Evolutionary conservation across 1,140 invertebrate species (phyloP).

Genomic region (Pseudomyrmex gracilis): DNA sequence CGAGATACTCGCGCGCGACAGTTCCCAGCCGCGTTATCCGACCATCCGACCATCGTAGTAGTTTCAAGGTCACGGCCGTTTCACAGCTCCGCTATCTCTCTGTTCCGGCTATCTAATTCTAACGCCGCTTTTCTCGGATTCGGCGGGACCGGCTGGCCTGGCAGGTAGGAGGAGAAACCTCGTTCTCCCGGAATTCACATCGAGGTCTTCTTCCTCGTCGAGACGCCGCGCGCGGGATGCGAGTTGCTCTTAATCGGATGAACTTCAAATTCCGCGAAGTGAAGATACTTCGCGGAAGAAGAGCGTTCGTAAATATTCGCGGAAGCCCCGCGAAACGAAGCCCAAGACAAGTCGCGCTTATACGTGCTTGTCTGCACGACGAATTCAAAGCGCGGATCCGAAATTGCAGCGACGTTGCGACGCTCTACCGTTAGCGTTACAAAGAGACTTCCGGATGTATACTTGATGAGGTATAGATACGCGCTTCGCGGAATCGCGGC

Average conservation of each 20-base stretch:
- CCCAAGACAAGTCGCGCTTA: slow-evolving; percentile 20
- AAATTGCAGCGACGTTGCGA: not conserved
- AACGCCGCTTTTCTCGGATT: slow-evolving; percentile 60
- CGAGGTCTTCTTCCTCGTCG: slow-evolving; percentile 44
- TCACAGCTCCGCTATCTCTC: slow-evolving; percentile 14
- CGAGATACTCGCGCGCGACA: slow-evolving; percentile 21
- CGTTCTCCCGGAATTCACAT: slow-evolving; percentile 40
- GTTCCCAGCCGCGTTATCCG: not conserved
- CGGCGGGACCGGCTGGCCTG: slow-evolving; percentile 26
- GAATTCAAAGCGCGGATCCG: slow-evolving; percentile 12
- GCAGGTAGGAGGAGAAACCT: slow-evolving; percentile 3
- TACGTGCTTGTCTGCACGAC: not conserved
- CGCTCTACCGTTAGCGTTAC: not conserved
- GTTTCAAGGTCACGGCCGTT: slow-evolving; percentile 46
- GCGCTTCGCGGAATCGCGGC: slow-evolving; percentile 51
- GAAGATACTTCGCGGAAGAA: slow-evolving; percentile 72
- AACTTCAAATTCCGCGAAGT: slow-evolving; percentile 69
- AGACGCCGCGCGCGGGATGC: slow-evolving; percentile 69
- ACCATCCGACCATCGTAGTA: not conserved
- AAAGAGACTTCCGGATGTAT: slow-evolving; percentile 41
- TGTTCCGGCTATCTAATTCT: not conserved
- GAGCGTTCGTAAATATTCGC: slow-evolving; percentile 75
- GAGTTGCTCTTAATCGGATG: slow-evolving; percentile 79
- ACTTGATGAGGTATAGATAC: slow-evolving; percentile 56
- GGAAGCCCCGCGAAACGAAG: slow-evolving; percentile 47